Evolutionary conservation across 1,140 invertebrate species (phyloP).

Genomic region (Drosophila nannoptera): DNA sequence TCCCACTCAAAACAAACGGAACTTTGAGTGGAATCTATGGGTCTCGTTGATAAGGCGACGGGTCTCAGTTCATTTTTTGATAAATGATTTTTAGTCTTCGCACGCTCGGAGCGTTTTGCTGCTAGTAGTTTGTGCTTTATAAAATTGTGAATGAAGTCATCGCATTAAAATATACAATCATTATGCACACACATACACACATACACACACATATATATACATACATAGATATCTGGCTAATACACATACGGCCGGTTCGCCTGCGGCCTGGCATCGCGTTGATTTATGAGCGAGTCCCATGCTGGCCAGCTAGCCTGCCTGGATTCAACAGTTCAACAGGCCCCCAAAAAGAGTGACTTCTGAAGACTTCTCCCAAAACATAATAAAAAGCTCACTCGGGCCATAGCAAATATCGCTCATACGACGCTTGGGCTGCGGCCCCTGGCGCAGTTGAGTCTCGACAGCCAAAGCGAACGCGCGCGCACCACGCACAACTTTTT

Average conservation of each 20-base stretch:
- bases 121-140: constrained; percentile 40
- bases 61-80: constrained; percentile 62
- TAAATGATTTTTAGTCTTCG: constrained; percentile 55
- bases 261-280: constrained; percentile 12
- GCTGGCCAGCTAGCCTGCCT: constrained; percentile 2
- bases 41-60: constrained; percentile 57
- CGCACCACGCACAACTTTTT: constrained; percentile 32
- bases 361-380: constrained; percentile 1
- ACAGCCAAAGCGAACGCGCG: constrained; percentile 64
- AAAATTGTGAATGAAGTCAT: constrained; percentile 64
- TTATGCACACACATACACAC: constrained; percentile 10
- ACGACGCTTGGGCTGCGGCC: constrained; percentile 59
- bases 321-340: constrained; percentile 16
- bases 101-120: constrained; percentile 40
- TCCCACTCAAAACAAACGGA: constrained; percentile 63
- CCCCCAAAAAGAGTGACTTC: neutral
- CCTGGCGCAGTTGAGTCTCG: constrained; percentile 65
- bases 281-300: constrained; percentile 26
- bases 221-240: neutral
- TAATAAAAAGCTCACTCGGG: constrained; percentile 54
- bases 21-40: constrained; percentile 46
- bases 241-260: neutral
- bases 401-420: constrained; percentile 63
- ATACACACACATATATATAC: neutral
- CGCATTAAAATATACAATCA: constrained; percentile 49